phyloP scores from a whole-genome alignment of 2,888 invertebrate species.

The Mycalesis mineus region DNA sequence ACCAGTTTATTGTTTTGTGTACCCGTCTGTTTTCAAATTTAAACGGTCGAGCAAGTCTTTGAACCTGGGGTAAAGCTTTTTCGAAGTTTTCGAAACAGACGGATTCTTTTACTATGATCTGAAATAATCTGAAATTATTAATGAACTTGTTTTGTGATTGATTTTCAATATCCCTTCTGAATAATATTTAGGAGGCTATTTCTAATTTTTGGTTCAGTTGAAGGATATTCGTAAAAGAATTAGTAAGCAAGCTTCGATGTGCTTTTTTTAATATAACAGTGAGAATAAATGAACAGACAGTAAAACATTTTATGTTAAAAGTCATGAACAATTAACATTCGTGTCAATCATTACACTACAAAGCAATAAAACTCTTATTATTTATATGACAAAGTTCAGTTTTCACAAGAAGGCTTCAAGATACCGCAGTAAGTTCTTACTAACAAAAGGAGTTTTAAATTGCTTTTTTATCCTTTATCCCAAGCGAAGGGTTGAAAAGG shows the following conservation, averaged over 20 bases:
- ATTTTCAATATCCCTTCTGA: no score
- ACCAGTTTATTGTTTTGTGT: slow-evolving; percentile 23
- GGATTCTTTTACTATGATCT: no score
- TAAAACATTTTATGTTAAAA: no score
- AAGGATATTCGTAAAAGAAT: no score
- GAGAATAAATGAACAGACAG: no score
- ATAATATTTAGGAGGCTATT: no score
- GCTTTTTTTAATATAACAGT: no score
- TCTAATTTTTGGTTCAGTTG: no score
- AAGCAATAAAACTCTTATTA: neutral
- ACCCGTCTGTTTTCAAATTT: slow-evolving; percentile 26
- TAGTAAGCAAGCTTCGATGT: no score
- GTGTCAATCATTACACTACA: neutral
- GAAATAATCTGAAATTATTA: no score
- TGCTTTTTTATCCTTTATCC: slow-evolving; percentile 38
- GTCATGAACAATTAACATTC: no score
- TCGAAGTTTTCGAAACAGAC: neutral
- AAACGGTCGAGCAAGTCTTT: slow-evolving; percentile 14
- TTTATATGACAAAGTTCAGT: neutral
- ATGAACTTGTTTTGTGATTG: no score
- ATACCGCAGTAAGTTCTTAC: neutral
- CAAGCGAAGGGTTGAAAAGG: slow-evolving; percentile 42
- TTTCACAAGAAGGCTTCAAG: neutral
- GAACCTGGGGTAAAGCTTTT: slow-evolving; percentile 33
- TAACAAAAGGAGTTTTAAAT: slow-evolving; percentile 37